Percentiles rank a stretch among this genome's conserved stretches.
These are phyloP conservation scores for Philopedon plagiatum DNA, from an alignment of 2,888 invertebrate species.

Conservation along the genomic window DNA sequence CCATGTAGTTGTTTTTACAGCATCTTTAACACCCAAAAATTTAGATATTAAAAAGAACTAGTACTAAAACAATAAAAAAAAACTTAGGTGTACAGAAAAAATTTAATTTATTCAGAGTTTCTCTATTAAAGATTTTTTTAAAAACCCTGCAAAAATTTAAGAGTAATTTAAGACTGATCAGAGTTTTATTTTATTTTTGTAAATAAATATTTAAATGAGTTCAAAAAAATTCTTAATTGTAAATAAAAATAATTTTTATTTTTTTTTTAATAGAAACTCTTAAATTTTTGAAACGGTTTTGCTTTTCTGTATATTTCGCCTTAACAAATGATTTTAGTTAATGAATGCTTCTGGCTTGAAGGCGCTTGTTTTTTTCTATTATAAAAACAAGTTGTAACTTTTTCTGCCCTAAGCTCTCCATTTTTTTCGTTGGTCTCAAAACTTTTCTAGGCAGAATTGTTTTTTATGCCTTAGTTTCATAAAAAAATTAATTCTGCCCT, in stretches of 20 bases:
- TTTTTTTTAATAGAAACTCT: conserved; percentile 49
- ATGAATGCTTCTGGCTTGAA: conserved; percentile 6
- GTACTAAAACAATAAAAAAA: conserved; percentile 15
- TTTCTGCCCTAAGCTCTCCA: conserved; percentile 34
- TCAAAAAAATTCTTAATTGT: conserved; percentile 23
- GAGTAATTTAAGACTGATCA: conserved; percentile 54
- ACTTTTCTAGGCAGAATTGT: conserved; percentile 45
- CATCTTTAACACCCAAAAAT: conserved; percentile 33
- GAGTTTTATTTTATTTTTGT: conserved; percentile 19
- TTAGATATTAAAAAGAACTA: conserved; percentile 7
- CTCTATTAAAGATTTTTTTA: conserved; percentile 29
- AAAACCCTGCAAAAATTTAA: conserved; percentile 55
- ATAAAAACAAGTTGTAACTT: conserved; percentile 41
- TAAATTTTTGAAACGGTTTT: conserved; percentile 55
- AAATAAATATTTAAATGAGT: conserved; percentile 42
- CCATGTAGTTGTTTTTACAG: conserved; percentile 14
- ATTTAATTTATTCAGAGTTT: conserved; percentile 51
- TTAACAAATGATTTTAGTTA: conserved; percentile 16
- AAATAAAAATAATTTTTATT: conserved; percentile 9
- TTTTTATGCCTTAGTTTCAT: conserved; percentile 54
- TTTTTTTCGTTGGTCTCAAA: neutral
- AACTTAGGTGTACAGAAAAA: conserved; percentile 56
- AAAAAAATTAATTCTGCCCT: conserved; percentile 52
- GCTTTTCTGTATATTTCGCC: conserved; percentile 15
- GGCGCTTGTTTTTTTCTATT: conserved; percentile 45